Evolutionary conservation across 2,797 vertebrate species (phyloP), one percentile per base, ranked within the genome.

Genomic region (Gobio occitaniae): DNA sequence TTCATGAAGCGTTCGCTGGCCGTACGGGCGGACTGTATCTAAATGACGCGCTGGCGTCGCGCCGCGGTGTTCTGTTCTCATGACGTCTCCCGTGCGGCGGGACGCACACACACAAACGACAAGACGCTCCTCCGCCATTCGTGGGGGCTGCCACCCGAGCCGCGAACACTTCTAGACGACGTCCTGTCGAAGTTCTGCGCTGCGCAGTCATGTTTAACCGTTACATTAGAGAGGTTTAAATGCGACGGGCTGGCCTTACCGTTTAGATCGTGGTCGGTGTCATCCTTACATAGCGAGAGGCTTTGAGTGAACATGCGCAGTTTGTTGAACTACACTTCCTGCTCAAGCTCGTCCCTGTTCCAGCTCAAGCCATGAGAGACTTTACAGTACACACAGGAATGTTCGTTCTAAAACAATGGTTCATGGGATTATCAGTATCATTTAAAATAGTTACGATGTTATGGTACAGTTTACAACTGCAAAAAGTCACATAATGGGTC

Each of bases 21-120:
- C 48, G 21, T 36, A 9, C 71, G 29, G n/a, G 59, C 61, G 50
- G 48, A 68, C 68, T 12, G 83, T 48, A 17, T 79, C 19, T 84
- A 71, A 79, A 79, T 84, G 83, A 84, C 83, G 83, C 63, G 76
- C 76, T 79, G 76, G 83, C 83, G 83, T 84, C 83, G 83, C 75
- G 75, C 82, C 82, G 83, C 83, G 52, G 66, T 79, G 65, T 79
- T 82, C 68, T 82, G 59, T 85, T 85, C 87, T 93, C 94, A 93
- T 96, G 95, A 96, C 95, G 95, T 96, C 92, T 94, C 91, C 91
- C 91, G 94, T 94, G 94, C 95, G 95, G 95, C 94, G 90, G 94
- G 94, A 95, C 95, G 95, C 94, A 95, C 93, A 92, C 91, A 89
- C 92, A 94, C 93, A 94, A 93, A 83, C 94, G 89, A 89, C 93